A percentile compares a stretch with the other conserved stretches of the same genome.
Evolutionary conservation across 2,888 invertebrate species (phyloP).

Genomic region (Lutraria lutraria): DNA sequence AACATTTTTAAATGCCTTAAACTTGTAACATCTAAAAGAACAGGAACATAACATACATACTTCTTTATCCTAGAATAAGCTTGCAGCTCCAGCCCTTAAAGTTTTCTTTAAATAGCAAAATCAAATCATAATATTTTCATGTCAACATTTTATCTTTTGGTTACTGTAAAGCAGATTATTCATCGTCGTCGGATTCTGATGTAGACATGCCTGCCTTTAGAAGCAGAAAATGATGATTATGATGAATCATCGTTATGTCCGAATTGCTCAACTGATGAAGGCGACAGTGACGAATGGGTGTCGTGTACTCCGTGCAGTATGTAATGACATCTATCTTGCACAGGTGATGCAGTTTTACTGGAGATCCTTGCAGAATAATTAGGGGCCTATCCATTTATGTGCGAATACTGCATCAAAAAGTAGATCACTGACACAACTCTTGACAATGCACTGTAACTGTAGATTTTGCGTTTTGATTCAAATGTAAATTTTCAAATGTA

Average conservation of each 20-base stretch:
- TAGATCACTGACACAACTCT: no score
- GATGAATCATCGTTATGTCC: neutral
- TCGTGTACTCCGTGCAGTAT: neutral
- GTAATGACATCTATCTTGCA: constrained; percentile 16
- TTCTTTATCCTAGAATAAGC: neutral
- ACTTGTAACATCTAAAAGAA: neutral
- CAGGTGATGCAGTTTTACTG: neutral
- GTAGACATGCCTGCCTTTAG: neutral
- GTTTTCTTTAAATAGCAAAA: neutral
- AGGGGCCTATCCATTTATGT: constrained; percentile 4
- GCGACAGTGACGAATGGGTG: neutral
- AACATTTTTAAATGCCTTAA: neutral
- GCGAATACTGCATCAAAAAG: neutral
- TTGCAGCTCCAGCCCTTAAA: neutral
- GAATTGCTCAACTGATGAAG: neutral
- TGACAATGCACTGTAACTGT: no score
- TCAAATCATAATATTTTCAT: neutral
- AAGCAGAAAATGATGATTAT: neutral
- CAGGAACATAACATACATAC: neutral
- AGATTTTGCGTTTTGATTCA: no score
- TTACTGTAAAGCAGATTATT: neutral
- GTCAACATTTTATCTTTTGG: neutral
- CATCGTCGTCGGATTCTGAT: constrained; percentile 1
- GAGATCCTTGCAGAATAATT: neutral
- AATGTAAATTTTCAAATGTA: no score